Evolutionary conservation across 1,140 invertebrate species (phyloP), one percentile per base, ranked within the genome.

Genomic region (Drosophila albomicans): DNA sequence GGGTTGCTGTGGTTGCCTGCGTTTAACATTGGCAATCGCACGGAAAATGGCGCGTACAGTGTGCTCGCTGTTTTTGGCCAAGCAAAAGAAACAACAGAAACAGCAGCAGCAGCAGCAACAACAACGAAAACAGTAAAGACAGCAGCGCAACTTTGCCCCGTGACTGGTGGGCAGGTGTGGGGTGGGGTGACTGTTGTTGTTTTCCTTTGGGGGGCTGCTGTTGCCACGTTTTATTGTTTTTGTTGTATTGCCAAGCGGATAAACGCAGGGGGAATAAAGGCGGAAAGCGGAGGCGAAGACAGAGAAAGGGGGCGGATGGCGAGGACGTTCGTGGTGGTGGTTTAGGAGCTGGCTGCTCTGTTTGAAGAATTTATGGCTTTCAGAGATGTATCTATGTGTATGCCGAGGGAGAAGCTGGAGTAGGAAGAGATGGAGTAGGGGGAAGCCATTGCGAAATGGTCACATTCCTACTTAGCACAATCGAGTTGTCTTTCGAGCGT

Each of bases 311-410:
- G 32, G 54, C 13, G 38, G 48, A 48, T 20, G 49, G n/a, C 16
- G 35, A 15, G 49, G 16, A n/a, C 30, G 65, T 10, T 72, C 30
- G 38, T 16, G 75, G 61, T 79, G 71, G 56, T 71, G 81, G 76
- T 68, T 82, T 85, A 85, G 82, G 71, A 79, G 86, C 82, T 89
- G 68, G 70, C 73, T 74, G 84, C 75, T 81, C 77, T 65, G 77
- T 91, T 91, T 91, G 89, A 91, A 79, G 89, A 91, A 91, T 91
- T 91, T 91, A 91, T 91, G 89, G 90, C 85, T 75, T 88, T 81
- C 79, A 84, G 80, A 91, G 88, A 91, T 91, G 88, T 91, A 91
- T 91, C 87, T 89, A 58, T 89, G 70, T 43, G 41, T 38, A 10
- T 89, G 70, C 52, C 52, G 16, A 74, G 51, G 48, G 45, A 79